Evolutionary conservation across 2,797 vertebrate genomes (phyloP).

Genomic region (Myotis vivesi): DNA sequence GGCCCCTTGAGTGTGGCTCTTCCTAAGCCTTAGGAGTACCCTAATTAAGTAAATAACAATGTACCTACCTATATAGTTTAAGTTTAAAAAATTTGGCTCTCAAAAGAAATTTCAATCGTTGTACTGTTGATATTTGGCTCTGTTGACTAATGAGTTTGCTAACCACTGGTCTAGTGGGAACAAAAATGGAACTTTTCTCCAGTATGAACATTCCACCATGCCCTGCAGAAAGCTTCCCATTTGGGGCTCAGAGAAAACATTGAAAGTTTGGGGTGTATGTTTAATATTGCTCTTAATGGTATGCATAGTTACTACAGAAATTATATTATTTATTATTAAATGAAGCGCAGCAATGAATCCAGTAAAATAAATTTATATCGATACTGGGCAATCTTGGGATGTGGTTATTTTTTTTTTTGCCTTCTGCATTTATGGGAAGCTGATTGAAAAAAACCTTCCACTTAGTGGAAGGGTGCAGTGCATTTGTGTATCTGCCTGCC

Average conservation of each 20-base stretch:
- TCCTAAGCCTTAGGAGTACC: too few species aligned
- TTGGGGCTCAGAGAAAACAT: neutral
- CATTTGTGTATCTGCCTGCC: conserved; percentile 60
- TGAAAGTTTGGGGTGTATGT: neutral
- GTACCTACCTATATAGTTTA: too few species aligned
- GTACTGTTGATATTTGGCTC: too few species aligned
- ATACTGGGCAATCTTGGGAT: conserved; percentile 27
- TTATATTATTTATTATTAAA: conserved; percentile 68
- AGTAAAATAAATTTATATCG: conserved; percentile 70
- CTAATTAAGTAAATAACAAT: too few species aligned
- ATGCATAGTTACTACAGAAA: conserved; percentile 65
- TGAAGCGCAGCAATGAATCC: conserved; percentile 64
- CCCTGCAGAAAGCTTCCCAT: neutral
- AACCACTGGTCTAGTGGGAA: neutral
- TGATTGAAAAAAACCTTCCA: neutral
- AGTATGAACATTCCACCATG: neutral
- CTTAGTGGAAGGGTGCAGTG: conserved; percentile 54
- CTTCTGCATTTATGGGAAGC: conserved; percentile 31
- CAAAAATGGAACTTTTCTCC: neutral
- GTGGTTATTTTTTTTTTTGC: conserved; percentile 50
- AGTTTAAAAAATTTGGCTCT: too few species aligned
- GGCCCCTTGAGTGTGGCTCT: too few species aligned
- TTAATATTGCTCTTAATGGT: conserved; percentile 3
- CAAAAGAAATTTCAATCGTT: too few species aligned
- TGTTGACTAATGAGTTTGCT: too few species aligned